These are phyloP conservation scores for Mercenaria mercenaria DNA, from an alignment of 1,140 invertebrate genomes.

Conservation along the genomic window DNA sequence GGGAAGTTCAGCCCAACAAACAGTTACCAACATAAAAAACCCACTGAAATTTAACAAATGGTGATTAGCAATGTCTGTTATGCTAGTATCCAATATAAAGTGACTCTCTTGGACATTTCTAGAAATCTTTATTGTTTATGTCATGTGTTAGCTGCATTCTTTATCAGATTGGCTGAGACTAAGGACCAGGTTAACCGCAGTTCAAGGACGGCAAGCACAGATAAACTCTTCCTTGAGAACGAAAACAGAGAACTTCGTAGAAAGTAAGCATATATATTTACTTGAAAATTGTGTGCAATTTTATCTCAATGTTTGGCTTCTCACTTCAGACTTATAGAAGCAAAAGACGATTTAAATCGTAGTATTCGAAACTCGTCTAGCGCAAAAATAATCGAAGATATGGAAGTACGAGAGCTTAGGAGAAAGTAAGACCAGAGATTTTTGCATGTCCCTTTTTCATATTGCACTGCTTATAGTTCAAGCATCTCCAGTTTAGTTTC, in stretches of 20 bases:
- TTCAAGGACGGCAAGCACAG: constrained; percentile 33
- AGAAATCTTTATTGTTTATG: not conserved
- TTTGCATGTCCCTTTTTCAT: constrained; percentile 52
- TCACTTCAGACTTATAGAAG: constrained; percentile 79
- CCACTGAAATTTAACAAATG: too few species aligned
- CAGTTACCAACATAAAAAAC: too few species aligned
- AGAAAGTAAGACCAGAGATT: constrained; percentile 81
- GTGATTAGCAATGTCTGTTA: too few species aligned
- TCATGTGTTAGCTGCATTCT: not conserved
- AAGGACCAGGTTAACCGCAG: constrained; percentile 60
- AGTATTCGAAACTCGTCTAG: constrained; percentile 80
- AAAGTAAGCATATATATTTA: constrained; percentile 50
- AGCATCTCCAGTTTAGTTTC: constrained; percentile 42
- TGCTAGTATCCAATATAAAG: too few species aligned
- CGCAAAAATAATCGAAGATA: constrained; percentile 85
- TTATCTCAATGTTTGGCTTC: not conserved
- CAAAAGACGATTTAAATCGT: constrained; percentile 82
- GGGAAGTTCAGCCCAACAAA: too few species aligned
- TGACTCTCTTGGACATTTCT: too few species aligned
- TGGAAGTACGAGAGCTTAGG: constrained; percentile 82
- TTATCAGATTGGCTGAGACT: constrained; percentile 62
- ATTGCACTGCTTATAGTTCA: constrained; percentile 43
- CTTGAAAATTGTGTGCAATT: not conserved
- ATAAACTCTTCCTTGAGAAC: constrained; percentile 61
- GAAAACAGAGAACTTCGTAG: constrained; percentile 69